Evolutionary conservation across 2,888 invertebrate species (phyloP), one percentile per base, ranked within the genome.

Genomic region (Theodoxus fluviatilis): DNA sequence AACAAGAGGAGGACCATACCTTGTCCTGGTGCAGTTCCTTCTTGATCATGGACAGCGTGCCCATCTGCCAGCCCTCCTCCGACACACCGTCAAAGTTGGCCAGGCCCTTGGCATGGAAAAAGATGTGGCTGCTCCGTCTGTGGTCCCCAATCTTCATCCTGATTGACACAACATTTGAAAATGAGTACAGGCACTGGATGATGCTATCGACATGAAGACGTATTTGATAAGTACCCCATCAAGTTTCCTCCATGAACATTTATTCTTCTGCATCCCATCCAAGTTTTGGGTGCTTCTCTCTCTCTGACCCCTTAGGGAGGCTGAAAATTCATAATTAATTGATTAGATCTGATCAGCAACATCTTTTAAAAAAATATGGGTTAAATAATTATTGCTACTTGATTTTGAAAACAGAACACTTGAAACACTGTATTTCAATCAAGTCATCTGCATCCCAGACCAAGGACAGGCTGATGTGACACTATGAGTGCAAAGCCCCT

Each of bases 61-160:
- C 72, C 76, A 81, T 76, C 52, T 73, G 72, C 82, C 81, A 82
- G 6, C 76, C 79, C 71, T 73, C 74, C 1, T 59, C 38, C 25
- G 77, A 66, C 55, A 59, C 69, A 49, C 78, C 70, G 22, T 64
- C 74, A 35, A 71, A 72, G 63, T 79, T 76, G 12, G 76, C 75
- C 61, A 80, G 69, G 1, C 80, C 80, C 15, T 72, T 64, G 22
- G 68, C 43, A 66, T 78, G 76, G 69, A 79, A 80, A 38, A 75
- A 69, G 35, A 75, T 73, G 35, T 74, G 74, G 0, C 72, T 68
- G 18, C 59, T 70, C 18, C 77, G 68, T 47, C 67, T 49, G 15
- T 76, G 61, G 55, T 72, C 75, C 22, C 66, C 55, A 31, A 69
- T 66, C 22, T 72, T 72, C 72, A 76, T 78, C 59, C 79, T 79